phyloP scores from a whole-genome alignment of 2,113 vertebrate genomes.

The Aplodontia rufa region DNA sequence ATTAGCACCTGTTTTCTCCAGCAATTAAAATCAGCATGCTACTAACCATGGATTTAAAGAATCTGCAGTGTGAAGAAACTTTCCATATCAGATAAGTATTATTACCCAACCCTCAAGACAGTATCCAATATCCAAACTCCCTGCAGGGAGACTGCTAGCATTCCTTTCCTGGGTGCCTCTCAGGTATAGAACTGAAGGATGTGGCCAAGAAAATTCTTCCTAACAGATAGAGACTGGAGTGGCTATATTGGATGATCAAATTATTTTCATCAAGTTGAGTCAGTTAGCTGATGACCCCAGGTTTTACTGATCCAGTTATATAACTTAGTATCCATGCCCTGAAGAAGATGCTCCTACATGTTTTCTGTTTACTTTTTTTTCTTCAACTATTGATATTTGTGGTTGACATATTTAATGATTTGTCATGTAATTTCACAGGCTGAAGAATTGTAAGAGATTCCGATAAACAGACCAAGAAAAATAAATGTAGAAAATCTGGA shows the following conservation, averaged over 20 bases:
- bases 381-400: neutral
- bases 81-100: neutral
- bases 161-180: neutral
- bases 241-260: neutral
- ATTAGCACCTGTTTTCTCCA: neutral
- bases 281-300: neutral
- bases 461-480: neutral
- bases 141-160: neutral
- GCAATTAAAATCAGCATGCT: neutral
- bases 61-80: neutral
- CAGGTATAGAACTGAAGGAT: neutral
- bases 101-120: neutral
- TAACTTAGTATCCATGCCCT: neutral
- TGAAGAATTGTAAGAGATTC: neutral
- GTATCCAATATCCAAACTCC: neutral
- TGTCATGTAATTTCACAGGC: neutral
- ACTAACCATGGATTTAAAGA: neutral
- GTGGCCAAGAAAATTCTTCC: neutral
- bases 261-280: neutral
- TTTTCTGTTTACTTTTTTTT: neutral
- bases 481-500: neutral
- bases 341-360: neutral
- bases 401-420: neutral
- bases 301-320: neutral
- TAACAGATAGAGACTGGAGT: neutral